These are phyloP conservation scores for Plagodis pulveraria DNA, from an alignment of 2,888 invertebrate species.

Conservation along the genomic window DNA sequence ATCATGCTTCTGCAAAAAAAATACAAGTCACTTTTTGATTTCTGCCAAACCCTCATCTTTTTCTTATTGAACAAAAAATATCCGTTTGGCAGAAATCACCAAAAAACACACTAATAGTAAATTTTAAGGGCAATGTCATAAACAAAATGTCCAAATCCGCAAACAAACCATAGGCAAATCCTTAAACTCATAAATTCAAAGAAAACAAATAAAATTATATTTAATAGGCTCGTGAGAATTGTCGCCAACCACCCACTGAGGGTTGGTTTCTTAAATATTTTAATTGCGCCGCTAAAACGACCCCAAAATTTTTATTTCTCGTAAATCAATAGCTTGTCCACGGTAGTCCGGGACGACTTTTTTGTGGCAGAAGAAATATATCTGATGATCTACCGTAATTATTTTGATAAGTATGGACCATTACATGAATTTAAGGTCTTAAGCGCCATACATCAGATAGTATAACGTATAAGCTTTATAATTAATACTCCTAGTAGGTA, in stretches of 20 bases:
- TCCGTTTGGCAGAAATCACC: too few relatives aligned
- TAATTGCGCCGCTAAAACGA: constrained; percentile 81
- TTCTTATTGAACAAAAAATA: too few relatives aligned
- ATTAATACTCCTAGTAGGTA: too few relatives aligned
- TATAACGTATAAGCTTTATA: too few relatives aligned
- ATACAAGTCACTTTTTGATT: too few relatives aligned
- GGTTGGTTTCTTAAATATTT: constrained; percentile 77
- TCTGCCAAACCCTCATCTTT: too few relatives aligned
- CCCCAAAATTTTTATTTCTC: constrained; percentile 74
- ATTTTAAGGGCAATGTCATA: constrained; percentile 31
- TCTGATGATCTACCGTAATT: constrained; percentile 21
- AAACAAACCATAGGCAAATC: constrained; percentile 56
- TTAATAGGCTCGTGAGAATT: constrained; percentile 84
- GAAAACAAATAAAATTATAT: constrained; percentile 81
- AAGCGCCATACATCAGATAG: too few relatives aligned
- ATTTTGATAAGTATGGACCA: constrained; percentile 25
- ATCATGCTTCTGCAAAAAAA: too few relatives aligned
- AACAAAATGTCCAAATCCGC: constrained; percentile 53
- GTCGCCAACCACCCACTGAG: constrained; percentile 83
- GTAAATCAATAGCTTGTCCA: constrained; percentile 78
- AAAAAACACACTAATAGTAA: too few relatives aligned
- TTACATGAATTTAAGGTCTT: neutral
- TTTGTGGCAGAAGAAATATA: constrained; percentile 21
- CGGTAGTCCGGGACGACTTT: constrained; percentile 61
- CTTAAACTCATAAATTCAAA: constrained; percentile 57